These are phyloP conservation scores for Australoheros scitulus DNA, from an alignment of 2,113 vertebrate species.

Conservation along the genomic window DNA sequence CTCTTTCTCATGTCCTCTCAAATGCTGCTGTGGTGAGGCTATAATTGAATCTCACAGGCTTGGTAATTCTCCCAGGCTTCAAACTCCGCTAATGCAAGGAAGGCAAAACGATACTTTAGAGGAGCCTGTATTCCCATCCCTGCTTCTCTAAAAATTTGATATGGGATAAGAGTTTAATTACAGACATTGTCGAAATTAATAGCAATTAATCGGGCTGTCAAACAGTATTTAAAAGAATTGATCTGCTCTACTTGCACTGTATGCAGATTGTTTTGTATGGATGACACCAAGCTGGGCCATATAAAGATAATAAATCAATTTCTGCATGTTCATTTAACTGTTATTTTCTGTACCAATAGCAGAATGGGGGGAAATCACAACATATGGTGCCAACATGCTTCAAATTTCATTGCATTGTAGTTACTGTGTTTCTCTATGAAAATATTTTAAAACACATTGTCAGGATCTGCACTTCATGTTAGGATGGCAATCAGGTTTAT, in stretches of 20 bases:
- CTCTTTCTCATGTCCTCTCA: conserved; percentile 68
- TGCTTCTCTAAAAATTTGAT: conserved; percentile 55
- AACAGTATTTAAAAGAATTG: conserved; percentile 64
- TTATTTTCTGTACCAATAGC: not conserved
- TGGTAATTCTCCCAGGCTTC: conserved; percentile 73
- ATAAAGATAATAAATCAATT: not conserved
- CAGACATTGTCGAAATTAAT: conserved; percentile 70
- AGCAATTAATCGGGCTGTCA: conserved; percentile 58
- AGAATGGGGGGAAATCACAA: not conserved
- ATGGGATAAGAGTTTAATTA: conserved; percentile 73
- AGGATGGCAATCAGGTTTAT: conserved; percentile 43
- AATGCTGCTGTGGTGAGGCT: conserved; percentile 64
- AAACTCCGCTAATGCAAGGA: conserved; percentile 64
- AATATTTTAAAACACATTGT: conserved; percentile 61
- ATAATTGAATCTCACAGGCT: conserved; percentile 78
- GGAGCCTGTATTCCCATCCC: conserved; percentile 61
- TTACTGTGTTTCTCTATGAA: conserved; percentile 26
- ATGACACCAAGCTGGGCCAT: not conserved
- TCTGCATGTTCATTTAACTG: not conserved
- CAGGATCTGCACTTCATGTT: conserved; percentile 53
- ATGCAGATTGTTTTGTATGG: conserved; percentile 30
- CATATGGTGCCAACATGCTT: conserved; percentile 12
- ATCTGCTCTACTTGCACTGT: conserved; percentile 39
- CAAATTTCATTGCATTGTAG: conserved; percentile 27
- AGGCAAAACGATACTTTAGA: conserved; percentile 62